Conservation (phyloP, 1,140 invertebrate species). For the Helicorthomorpha holstii region DNA sequence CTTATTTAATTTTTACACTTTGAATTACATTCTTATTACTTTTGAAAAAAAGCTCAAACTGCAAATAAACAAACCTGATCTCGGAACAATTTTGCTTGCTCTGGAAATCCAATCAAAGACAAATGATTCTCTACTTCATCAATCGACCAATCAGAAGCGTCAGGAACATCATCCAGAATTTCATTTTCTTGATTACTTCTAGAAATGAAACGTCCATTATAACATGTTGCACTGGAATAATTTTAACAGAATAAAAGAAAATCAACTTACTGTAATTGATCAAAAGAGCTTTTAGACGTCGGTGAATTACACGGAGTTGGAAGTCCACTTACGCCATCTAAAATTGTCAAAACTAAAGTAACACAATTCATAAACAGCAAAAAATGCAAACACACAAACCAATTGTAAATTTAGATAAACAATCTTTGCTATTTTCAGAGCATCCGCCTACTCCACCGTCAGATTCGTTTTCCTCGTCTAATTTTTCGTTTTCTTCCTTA, state of each 20-base stretch:
- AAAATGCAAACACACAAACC: not conserved
- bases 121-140: constrained; percentile 69
- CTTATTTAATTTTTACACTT: not conserved
- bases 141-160: constrained; percentile 58
- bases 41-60: no score
- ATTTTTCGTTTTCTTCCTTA: not conserved
- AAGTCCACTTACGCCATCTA: constrained; percentile 13
- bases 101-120: constrained; percentile 44
- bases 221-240: no score
- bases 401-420: not conserved
- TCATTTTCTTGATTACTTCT: no score
- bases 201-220: no score
- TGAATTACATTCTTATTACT: not conserved
- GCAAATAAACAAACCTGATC: constrained; percentile 58
- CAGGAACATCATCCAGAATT: constrained; percentile 47
- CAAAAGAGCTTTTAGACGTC: constrained; percentile 15
- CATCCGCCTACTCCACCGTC: not conserved
- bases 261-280: no score
- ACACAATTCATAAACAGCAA: not conserved
- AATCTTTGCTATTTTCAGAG: not conserved
- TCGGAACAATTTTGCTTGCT: constrained; percentile 55
- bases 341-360: constrained; percentile 3
- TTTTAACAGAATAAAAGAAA: no score
- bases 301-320: constrained; percentile 17
- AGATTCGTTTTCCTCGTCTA: no score